These are phyloP conservation scores for Natrix natrix DNA, from an alignment of 2,797 vertebrate species.

Conservation along the genomic window DNA sequence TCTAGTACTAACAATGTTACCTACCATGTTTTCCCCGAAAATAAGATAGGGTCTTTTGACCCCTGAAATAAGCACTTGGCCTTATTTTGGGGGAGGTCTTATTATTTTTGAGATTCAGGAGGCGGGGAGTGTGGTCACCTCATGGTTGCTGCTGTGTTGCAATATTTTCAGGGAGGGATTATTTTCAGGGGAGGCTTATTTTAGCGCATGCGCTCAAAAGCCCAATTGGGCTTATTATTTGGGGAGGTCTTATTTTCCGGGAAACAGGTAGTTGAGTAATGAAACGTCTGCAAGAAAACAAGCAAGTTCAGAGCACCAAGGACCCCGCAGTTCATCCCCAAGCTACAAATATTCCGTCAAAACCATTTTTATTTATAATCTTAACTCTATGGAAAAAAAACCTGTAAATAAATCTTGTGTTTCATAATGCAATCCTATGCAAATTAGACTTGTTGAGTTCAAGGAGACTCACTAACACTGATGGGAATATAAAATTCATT, in stretches of 20 bases:
- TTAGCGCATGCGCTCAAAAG: no score
- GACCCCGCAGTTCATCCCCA: background rate
- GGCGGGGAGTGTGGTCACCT: no score
- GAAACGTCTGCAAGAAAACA: background rate
- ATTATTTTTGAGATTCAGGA: no score
- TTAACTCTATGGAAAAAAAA: constrained; percentile 1
- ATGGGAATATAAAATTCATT: background rate
- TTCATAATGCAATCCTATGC: background rate
- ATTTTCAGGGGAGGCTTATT: no score
- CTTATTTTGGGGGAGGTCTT: no score
- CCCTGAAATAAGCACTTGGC: no score
- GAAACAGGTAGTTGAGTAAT: background rate
- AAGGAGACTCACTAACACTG: background rate
- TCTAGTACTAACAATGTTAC: background rate
- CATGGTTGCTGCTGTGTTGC: no score
- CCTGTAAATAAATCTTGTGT: constrained; percentile 12
- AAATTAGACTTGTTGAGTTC: background rate
- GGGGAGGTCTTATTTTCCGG: no score
- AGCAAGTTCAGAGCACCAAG: background rate
- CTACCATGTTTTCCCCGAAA: background rate
- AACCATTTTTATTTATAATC: background rate
- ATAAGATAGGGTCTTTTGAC: no score
- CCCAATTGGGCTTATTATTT: no score
- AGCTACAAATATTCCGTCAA: background rate
- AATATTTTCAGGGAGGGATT: no score